phyloP scores from a whole-genome alignment of 2,888 invertebrate genomes.

The Hemithea aestivaria region DNA sequence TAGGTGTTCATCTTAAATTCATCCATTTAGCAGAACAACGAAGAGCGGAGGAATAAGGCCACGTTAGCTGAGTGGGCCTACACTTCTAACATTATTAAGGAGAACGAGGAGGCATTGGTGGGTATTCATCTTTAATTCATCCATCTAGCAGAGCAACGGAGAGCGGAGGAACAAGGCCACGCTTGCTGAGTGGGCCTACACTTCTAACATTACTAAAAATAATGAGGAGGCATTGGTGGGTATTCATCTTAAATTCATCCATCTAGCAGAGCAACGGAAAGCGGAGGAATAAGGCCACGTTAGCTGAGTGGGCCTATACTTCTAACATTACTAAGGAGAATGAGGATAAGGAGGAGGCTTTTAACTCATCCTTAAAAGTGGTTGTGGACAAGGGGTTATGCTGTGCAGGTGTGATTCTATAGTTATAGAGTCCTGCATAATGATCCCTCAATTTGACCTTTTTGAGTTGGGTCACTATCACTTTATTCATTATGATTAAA shows the following conservation, averaged over 20 bases:
- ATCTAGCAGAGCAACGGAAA: constrained; percentile 81
- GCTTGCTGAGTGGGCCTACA: constrained; percentile 85
- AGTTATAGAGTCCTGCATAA: too few species aligned
- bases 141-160: constrained; percentile 82
- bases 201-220: constrained; percentile 86
- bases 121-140: too few species aligned
- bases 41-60: constrained; percentile 78
- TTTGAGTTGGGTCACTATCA: too few species aligned
- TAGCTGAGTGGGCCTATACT: constrained; percentile 86
- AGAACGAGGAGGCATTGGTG: constrained; percentile 75
- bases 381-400: too few species aligned
- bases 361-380: too few species aligned
- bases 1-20: constrained; percentile 34
- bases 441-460: too few species aligned
- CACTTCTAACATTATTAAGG: constrained; percentile 86
- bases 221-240: constrained; percentile 73
- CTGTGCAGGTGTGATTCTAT: too few species aligned
- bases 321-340: constrained; percentile 87
- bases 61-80: constrained; percentile 85
- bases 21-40: constrained; percentile 82
- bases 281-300: constrained; percentile 78
- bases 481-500: too few species aligned
- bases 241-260: too few species aligned
- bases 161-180: constrained; percentile 79
- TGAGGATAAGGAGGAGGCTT: too few species aligned